phyloP scores from a whole-genome alignment of 2,113 vertebrate species.

The Jacana jacana region DNA sequence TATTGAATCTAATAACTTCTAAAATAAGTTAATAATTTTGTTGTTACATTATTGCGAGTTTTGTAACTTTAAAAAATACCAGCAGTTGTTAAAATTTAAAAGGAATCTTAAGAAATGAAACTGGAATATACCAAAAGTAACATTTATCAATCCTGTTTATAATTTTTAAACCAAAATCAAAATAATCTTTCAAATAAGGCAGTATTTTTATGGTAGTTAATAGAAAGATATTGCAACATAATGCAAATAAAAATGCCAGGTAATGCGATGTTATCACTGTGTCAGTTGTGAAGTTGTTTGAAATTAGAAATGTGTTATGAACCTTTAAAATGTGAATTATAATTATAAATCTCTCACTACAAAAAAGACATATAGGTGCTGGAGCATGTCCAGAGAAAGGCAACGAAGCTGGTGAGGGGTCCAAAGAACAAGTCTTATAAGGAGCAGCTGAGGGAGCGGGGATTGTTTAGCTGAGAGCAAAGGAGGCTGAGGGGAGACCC shows the following conservation, averaged over 20 bases:
- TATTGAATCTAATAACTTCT: background rate
- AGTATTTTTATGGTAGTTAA: background rate
- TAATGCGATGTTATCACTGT: background rate
- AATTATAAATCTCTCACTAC: background rate
- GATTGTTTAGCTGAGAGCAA: too few relatives aligned
- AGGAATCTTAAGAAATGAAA: background rate
- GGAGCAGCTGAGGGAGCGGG: too few relatives aligned
- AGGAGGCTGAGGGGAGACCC: too few relatives aligned
- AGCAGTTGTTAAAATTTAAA: background rate
- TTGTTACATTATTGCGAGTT: background rate
- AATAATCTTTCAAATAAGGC: background rate
- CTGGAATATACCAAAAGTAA: background rate
- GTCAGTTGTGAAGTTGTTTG: background rate
- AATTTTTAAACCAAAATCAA: background rate
- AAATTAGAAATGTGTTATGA: background rate
- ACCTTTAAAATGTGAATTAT: background rate
- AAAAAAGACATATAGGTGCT: too few relatives aligned
- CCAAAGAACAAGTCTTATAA: too few relatives aligned
- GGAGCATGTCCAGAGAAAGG: too few relatives aligned
- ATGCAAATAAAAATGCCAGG: background rate
- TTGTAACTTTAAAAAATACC: background rate
- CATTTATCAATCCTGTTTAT: background rate
- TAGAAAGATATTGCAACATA: background rate
- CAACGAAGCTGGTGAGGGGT: too few relatives aligned
- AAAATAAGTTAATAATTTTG: background rate